Evolutionary conservation across 2,113 vertebrate species (phyloP).

Genomic region (Nothocercus nigrocapillus): DNA sequence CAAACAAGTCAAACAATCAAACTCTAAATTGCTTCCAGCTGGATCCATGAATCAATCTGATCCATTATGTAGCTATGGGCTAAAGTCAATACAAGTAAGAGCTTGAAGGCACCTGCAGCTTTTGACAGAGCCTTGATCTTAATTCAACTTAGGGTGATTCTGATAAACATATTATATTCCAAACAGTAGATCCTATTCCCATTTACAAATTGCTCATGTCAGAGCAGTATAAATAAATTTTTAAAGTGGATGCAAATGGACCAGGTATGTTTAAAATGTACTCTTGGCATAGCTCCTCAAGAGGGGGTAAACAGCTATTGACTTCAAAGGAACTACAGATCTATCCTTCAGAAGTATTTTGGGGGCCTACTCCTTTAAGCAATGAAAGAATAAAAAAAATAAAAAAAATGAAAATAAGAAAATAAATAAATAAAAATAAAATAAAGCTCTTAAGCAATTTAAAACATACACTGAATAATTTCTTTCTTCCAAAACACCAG

Average conservation of each 20-base stretch:
- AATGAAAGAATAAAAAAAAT: neutral
- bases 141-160: neutral
- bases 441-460: neutral
- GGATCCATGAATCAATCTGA: neutral
- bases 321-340: constrained; percentile 34
- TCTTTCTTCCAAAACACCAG: constrained; percentile 22
- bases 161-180: neutral
- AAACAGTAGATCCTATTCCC: neutral
- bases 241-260: constrained; percentile 48
- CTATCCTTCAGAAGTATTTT: constrained; percentile 19
- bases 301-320: neutral
- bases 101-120: neutral
- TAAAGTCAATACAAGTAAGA: neutral
- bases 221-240: neutral
- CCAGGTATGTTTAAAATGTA: constrained; percentile 4
- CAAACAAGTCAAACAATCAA: neutral
- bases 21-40: neutral
- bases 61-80: neutral
- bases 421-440: neutral
- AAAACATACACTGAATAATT: neutral
- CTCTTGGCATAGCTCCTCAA: neutral
- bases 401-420: neutral
- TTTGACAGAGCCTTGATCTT: neutral
- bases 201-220: neutral
- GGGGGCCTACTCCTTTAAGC: constrained; percentile 22